Conservation (phyloP, 2,888 invertebrate genomes). For the Aporophyla nigra region DNA sequence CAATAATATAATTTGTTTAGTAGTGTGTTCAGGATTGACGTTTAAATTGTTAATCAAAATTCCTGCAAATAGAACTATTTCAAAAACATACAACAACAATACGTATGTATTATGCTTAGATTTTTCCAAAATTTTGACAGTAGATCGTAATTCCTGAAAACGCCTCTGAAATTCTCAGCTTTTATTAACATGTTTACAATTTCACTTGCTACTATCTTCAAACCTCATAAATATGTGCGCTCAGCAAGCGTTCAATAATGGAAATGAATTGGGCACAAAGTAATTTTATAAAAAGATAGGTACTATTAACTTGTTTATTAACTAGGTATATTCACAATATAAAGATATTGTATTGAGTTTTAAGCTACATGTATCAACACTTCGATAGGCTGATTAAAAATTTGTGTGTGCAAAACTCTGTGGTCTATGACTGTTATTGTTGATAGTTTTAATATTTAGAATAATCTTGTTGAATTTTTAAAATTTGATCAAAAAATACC, state of each 20-base stretch:
- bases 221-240: not conserved
- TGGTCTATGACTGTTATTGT: no score
- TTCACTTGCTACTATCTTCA: constrained; percentile 10
- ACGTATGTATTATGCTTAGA: not conserved
- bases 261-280: constrained; percentile 1
- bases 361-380: no score
- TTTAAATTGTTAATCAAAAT: not conserved
- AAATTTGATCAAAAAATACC: no score
- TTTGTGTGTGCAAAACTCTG: no score
- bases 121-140: not conserved
- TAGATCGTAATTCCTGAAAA: constrained; percentile 30
- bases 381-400: no score
- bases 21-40: not conserved
- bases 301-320: not conserved
- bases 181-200: constrained; percentile 17
- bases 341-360: no score
- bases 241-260: not conserved
- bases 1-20: not conserved
- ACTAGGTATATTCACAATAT: not conserved
- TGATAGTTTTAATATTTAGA: no score
- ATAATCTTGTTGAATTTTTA: no score
- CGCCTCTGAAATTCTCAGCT: constrained; percentile 30
- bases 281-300: constrained; percentile 8
- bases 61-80: not conserved
- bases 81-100: no score